These are phyloP conservation scores for Hypothenemus hampei DNA, from an alignment of 1,140 invertebrate species.

Conservation along the genomic window DNA sequence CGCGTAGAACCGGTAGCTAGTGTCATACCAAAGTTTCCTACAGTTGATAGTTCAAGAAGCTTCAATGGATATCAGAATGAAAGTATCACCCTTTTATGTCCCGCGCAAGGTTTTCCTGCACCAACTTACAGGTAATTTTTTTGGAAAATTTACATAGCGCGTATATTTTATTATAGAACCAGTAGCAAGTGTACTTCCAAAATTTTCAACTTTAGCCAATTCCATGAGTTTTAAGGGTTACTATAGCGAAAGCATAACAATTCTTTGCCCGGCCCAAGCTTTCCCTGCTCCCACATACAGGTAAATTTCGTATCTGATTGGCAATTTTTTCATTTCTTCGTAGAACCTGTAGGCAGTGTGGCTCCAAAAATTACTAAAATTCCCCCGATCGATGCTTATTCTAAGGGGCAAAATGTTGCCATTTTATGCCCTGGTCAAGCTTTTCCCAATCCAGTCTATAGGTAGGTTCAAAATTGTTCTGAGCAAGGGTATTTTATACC, in stretches of 20 bases:
- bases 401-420: constrained; percentile 40
- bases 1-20: constrained; percentile 69
- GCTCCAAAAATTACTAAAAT: constrained; percentile 62
- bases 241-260: constrained; percentile 46
- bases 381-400: constrained; percentile 60
- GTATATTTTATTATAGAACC: constrained; percentile 47
- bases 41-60: constrained; percentile 47
- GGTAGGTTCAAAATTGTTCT: constrained; percentile 46
- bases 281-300: constrained; percentile 60
- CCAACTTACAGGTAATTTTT: constrained; percentile 55
- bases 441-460: constrained; percentile 61
- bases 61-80: constrained; percentile 27
- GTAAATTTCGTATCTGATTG: constrained; percentile 42
- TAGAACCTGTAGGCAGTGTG: constrained; percentile 59
- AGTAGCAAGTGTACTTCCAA: constrained; percentile 52
- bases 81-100: constrained; percentile 50
- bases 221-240: constrained; percentile 36
- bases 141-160: constrained; percentile 33
- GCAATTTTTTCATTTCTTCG: constrained; percentile 31
- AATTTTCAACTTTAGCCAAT: constrained; percentile 49
- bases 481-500: constrained; percentile 14
- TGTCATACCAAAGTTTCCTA: constrained; percentile 62
- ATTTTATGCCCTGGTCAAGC: constrained; percentile 61
- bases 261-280: constrained; percentile 57
- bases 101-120: constrained; percentile 62